Conservation (phyloP, 2,113 vertebrate genomes). For the Mormyrus lacerda region DNA sequence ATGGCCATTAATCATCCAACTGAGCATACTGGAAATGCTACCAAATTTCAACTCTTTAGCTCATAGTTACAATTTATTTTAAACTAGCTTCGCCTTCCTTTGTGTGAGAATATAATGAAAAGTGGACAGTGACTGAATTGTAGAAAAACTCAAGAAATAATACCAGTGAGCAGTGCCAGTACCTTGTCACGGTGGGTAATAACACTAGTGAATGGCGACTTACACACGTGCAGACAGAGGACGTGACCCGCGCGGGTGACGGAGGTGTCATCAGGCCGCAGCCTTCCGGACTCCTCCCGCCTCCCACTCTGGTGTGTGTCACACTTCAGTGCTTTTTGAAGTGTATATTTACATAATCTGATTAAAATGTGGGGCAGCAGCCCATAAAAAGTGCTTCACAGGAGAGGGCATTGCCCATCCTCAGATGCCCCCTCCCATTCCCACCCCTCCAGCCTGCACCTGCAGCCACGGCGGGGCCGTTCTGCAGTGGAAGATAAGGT, state of each 20-base stretch:
- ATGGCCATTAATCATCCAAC: background rate
- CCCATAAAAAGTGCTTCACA: constrained; percentile 78
- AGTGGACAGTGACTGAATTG: constrained; percentile 56
- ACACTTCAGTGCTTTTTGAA: constrained; percentile 85
- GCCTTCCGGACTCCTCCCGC: background rate
- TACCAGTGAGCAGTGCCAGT: background rate
- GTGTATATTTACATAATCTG: constrained; percentile 99
- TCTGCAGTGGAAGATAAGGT: constrained; percentile 57
- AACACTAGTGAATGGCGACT: background rate
- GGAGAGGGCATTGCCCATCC: constrained; percentile 65
- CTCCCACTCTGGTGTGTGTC: constrained; percentile 52
- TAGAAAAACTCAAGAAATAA: constrained; percentile 45
- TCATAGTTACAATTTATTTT: background rate
- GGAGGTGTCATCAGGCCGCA: background rate
- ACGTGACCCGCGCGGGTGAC: background rate
- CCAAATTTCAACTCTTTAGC: background rate
- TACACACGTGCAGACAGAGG: background rate
- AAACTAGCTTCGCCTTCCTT: background rate
- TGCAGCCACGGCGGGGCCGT: constrained; percentile 62
- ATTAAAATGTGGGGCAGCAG: constrained; percentile 76
- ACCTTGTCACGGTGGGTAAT: background rate
- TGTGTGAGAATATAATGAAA: constrained; percentile 17
- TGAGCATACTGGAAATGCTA: background rate
- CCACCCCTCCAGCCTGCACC: constrained; percentile 72
- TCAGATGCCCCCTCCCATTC: constrained; percentile 53